phyloP scores from a whole-genome alignment of 2,888 invertebrate species.

The Trypoxylon attenuatum region DNA sequence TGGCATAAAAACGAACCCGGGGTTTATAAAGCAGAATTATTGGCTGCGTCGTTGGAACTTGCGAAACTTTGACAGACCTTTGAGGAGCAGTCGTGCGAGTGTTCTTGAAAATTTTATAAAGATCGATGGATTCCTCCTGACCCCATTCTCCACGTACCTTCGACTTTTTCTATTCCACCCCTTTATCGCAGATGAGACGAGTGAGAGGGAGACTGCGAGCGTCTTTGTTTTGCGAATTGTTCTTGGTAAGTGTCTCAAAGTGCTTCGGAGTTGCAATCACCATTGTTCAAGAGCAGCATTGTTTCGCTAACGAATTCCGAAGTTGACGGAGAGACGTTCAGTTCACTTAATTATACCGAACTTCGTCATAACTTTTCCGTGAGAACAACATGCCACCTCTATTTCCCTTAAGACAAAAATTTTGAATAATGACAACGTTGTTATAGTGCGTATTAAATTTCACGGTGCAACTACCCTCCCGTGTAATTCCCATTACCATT shows the following conservation, averaged over 20 bases:
- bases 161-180: background rate
- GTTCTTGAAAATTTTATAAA: constrained; percentile 17
- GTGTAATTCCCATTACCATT: no score
- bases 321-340: background rate
- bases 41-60: constrained; percentile 7
- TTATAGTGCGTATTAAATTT: no score
- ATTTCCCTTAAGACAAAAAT: no score
- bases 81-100: constrained; percentile 17
- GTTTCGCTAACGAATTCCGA: background rate
- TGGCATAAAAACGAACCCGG: background rate
- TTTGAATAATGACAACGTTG: no score
- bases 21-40: constrained; percentile 2
- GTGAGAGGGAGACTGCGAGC: no score
- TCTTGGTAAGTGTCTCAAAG: background rate
- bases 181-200: no score
- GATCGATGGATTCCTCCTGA: constrained; percentile 6
- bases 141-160: background rate
- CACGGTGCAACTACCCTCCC: no score
- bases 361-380: no score
- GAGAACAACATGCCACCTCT: no score
- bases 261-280: background rate
- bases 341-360: background rate
- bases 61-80: background rate
- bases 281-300: background rate
- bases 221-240: background rate